phyloP scores from a whole-genome alignment of 92 coral and sea anemone genomes.

The Porites lobata region DNA sequence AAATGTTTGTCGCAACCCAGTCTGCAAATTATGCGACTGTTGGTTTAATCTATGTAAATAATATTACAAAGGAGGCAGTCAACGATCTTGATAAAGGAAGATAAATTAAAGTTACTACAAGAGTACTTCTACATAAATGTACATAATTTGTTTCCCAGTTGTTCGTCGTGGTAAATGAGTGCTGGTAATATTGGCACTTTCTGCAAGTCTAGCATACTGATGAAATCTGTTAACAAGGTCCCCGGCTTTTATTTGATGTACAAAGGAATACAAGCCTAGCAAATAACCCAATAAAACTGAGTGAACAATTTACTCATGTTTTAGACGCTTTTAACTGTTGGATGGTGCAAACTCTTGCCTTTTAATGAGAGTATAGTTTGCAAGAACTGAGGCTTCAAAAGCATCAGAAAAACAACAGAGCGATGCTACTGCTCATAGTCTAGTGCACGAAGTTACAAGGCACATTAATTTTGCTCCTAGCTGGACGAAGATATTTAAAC shows the following conservation, averaged over 20 bases:
- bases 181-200: not conserved
- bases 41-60: slow-evolving; percentile 43
- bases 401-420: not conserved
- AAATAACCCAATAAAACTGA: not conserved
- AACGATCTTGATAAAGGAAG: not conserved
- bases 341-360: not conserved
- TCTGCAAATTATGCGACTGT: not conserved
- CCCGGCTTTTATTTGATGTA: not conserved
- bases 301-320: not conserved
- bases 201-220: not conserved
- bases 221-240: no score
- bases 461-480: not conserved
- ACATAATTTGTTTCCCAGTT: not conserved
- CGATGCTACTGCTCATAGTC: no score
- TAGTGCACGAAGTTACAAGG: not conserved
- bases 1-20: slow-evolving; percentile 10
- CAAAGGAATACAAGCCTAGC: not conserved
- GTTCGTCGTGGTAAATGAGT: no score
- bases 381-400: not conserved
- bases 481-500: no score
- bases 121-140: no score
- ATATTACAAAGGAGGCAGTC: slow-evolving; percentile 7
- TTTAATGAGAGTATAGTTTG: not conserved
- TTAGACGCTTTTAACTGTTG: not conserved
- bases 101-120: no score